Conservation (phyloP, 2,113 vertebrate species). For the Trinectes maculatus region DNA sequence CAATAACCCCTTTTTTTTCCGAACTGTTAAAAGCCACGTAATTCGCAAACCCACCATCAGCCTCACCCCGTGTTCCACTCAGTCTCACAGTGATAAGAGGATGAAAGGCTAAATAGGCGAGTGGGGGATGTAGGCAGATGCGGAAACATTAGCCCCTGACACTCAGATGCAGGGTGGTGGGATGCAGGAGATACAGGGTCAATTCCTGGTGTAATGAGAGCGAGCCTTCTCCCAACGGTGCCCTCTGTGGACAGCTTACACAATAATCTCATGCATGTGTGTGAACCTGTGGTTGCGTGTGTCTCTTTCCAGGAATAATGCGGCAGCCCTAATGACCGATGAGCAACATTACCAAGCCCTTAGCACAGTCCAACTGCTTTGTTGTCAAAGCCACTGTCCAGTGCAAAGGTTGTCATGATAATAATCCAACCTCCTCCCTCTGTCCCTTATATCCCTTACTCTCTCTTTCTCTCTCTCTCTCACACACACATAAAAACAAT, state of each 20-base stretch:
- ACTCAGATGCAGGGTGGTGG: constrained; percentile 19
- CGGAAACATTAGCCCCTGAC: constrained; percentile 30
- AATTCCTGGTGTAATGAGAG: constrained; percentile 61
- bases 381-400: constrained; percentile 56
- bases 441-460: background rate
- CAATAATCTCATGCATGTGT: constrained; percentile 59
- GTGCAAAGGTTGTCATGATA: constrained; percentile 47
- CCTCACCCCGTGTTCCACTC: background rate
- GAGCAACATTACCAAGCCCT: constrained; percentile 41
- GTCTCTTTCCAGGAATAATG: constrained; percentile 55
- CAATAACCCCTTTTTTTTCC: background rate
- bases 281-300: constrained; percentile 1
- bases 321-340: constrained; percentile 60
- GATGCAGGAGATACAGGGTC: constrained; percentile 37
- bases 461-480: background rate
- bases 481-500: constrained; percentile 1
- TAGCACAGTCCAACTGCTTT: constrained; percentile 50
- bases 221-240: constrained; percentile 52
- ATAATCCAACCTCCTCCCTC: constrained; percentile 23
- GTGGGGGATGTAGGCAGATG: constrained; percentile 7
- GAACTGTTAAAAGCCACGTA: no score
- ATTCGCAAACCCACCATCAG: background rate
- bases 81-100: constrained; percentile 10
- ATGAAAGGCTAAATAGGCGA: constrained; percentile 25
- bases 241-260: constrained; percentile 57